Percentiles rank a stretch among this genome's conserved stretches.
Conservation (phyloP, 1,140 invertebrate genomes). For the Drosophila biarmipes region DNA sequence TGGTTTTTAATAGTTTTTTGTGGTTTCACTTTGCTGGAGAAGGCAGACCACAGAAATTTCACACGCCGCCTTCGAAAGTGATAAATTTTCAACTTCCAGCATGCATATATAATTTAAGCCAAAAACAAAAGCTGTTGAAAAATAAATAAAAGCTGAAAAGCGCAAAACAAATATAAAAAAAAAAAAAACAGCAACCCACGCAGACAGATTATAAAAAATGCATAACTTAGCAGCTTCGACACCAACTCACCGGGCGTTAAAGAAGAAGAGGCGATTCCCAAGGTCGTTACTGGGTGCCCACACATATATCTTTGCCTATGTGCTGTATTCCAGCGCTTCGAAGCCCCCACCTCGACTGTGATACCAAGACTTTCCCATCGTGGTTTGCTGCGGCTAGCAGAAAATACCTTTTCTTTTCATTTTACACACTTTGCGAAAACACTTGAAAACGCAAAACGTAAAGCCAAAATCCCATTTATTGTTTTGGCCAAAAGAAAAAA, state of each 20-base stretch:
- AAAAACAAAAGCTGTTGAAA: conserved; percentile 26
- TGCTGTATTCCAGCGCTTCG: background rate
- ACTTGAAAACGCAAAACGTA: conserved; percentile 50
- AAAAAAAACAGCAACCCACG: conserved; percentile 52
- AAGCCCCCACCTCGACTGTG: background rate
- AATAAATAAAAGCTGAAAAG: conserved; percentile 25
- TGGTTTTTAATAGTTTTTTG: conserved; percentile 7
- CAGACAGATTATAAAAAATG: conserved; percentile 58
- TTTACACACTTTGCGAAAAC: conserved; percentile 46
- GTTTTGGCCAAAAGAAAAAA: conserved; percentile 42
- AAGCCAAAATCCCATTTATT: conserved; percentile 74
- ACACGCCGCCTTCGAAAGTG: conserved; percentile 72
- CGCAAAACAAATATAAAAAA: conserved; percentile 9
- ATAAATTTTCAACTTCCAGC: conserved; percentile 63
- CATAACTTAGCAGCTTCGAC: conserved; percentile 73
- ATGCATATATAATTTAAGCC: conserved; percentile 59
- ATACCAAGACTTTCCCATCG: conserved; percentile 62
- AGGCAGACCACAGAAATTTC: conserved; percentile 64
- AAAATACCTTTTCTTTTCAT: conserved; percentile 30
- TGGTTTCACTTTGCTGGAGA: conserved; percentile 29
- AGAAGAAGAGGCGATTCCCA: conserved; percentile 49
- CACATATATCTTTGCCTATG: conserved; percentile 8
- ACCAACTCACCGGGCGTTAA: conserved; percentile 49
- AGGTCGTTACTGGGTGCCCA: conserved; percentile 57
- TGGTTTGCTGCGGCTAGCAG: conserved; percentile 58